Evolutionary conservation across 2,113 vertebrate genomes (phyloP).

Genomic region (Atrichornis clamosus): DNA sequence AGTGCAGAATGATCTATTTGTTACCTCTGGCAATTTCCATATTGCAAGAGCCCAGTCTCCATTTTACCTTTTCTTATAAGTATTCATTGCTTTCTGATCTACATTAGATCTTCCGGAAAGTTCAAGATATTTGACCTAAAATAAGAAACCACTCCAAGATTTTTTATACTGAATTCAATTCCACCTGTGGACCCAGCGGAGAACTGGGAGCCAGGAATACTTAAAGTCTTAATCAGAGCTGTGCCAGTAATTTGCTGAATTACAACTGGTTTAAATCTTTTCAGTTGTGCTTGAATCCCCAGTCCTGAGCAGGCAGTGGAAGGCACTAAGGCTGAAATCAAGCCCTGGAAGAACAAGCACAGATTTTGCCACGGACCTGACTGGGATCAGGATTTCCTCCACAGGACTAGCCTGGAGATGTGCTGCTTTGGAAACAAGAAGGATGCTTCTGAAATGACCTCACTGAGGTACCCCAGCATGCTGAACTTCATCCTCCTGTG

Average conservation of each 20-base stretch:
- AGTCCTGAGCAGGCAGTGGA: background rate
- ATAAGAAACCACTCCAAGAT: background rate
- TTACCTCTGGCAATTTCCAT: background rate
- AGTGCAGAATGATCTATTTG: background rate
- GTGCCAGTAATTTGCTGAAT: background rate
- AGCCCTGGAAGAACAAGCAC: background rate
- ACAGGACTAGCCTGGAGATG: background rate
- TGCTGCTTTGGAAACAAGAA: background rate
- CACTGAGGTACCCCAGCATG: background rate
- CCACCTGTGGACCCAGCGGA: background rate
- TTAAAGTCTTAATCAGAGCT: background rate
- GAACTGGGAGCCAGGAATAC: background rate
- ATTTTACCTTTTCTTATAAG: background rate
- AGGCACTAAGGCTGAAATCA: background rate
- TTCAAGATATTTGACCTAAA: background rate
- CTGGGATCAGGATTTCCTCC: background rate
- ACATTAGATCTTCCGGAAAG: background rate
- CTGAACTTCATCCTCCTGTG: background rate
- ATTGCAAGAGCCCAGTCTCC: background rate
- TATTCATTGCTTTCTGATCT: background rate
- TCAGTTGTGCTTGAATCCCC: background rate
- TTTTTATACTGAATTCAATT: background rate
- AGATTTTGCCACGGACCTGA: background rate
- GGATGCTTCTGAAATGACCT: background rate
- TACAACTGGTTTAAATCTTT: background rate